These are phyloP conservation scores for Cotesia congregata DNA, from an alignment of 2,888 invertebrate genomes.

Conservation along the genomic window DNA sequence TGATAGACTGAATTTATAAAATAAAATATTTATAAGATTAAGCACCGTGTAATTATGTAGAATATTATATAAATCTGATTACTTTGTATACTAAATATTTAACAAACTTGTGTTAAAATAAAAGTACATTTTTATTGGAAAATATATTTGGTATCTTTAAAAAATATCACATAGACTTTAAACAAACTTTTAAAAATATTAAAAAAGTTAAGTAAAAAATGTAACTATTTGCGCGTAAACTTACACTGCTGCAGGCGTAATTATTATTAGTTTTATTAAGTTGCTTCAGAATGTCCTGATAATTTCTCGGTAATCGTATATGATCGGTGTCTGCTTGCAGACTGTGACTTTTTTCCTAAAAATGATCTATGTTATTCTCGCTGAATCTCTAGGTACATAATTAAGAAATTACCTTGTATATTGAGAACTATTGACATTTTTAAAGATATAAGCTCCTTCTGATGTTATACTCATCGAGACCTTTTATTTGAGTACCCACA, in stretches of 20 bases:
- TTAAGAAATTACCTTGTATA: too few relatives aligned
- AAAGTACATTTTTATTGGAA: neutral
- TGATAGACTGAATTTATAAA: conserved; percentile 7
- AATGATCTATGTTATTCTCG: neutral
- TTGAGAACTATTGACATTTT: too few relatives aligned
- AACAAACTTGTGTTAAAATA: neutral
- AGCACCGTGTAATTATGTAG: conserved; percentile 14
- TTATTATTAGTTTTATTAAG: conserved; percentile 41
- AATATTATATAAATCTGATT: neutral
- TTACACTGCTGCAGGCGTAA: conserved; percentile 22
- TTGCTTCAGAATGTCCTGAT: conserved; percentile 50
- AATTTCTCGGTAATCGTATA: conserved; percentile 46
- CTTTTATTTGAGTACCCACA: too few relatives aligned
- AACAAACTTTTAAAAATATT: neutral
- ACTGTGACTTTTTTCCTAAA: conserved; percentile 53
- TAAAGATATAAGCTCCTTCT: too few relatives aligned
- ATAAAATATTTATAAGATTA: conserved; percentile 47
- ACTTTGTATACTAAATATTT: conserved; percentile 1
- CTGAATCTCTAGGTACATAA: too few relatives aligned
- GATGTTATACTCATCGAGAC: too few relatives aligned
- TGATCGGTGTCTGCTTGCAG: conserved; percentile 49
- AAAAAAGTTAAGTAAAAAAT: neutral
- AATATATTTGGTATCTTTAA: neutral
- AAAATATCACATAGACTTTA: neutral
- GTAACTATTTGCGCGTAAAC: neutral